Percentiles rank a stretch among this genome's conserved stretches.
Conservation (phyloP, 2,888 invertebrate species). For the Congeria kusceri region DNA sequence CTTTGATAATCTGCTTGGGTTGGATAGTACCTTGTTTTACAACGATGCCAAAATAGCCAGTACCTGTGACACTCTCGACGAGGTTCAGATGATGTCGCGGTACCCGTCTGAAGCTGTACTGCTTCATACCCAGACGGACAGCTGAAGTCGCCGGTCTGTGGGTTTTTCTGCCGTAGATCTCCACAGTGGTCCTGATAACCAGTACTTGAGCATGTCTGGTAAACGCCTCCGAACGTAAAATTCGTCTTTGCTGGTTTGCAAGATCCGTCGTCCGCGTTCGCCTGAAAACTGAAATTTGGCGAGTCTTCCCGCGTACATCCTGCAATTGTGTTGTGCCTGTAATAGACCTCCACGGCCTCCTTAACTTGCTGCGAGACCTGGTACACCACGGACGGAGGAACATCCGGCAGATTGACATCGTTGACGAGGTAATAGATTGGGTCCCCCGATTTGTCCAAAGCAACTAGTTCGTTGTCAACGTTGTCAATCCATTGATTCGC, state of each 20-base stretch:
- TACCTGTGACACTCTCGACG: slow-evolving; percentile 62
- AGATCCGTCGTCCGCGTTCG: slow-evolving; percentile 78
- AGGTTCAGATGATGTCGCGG: slow-evolving; percentile 25
- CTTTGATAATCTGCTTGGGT: slow-evolving; percentile 64
- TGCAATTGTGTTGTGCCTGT: slow-evolving; percentile 73
- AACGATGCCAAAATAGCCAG: slow-evolving; percentile 64
- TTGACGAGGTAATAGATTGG: slow-evolving; percentile 75
- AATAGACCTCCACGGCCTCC: slow-evolving; percentile 73
- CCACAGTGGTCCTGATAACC: slow-evolving; percentile 45
- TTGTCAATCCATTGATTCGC: slow-evolving; percentile 68
- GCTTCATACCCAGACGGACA: slow-evolving; percentile 73
- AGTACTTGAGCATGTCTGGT: slow-evolving; percentile 66
- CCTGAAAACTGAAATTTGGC: slow-evolving; percentile 75
- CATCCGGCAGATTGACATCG: slow-evolving; percentile 67
- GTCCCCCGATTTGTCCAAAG: slow-evolving; percentile 77
- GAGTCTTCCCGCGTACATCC: slow-evolving; percentile 76
- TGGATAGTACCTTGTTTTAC: slow-evolving; percentile 49
- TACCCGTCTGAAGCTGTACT: slow-evolving; percentile 63
- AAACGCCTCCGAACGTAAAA: slow-evolving; percentile 79
- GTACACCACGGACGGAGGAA: slow-evolving; percentile 67
- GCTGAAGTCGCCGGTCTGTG: slow-evolving; percentile 68
- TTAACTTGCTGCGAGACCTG: slow-evolving; percentile 65
- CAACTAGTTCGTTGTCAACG: slow-evolving; percentile 72
- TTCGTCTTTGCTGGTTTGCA: slow-evolving; percentile 72
- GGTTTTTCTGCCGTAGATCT: slow-evolving; percentile 68